Evolutionary conservation across 1,140 invertebrate genomes (phyloP), one percentile per base, ranked within the genome.

Genomic region (Eriosoma lanigerum): DNA sequence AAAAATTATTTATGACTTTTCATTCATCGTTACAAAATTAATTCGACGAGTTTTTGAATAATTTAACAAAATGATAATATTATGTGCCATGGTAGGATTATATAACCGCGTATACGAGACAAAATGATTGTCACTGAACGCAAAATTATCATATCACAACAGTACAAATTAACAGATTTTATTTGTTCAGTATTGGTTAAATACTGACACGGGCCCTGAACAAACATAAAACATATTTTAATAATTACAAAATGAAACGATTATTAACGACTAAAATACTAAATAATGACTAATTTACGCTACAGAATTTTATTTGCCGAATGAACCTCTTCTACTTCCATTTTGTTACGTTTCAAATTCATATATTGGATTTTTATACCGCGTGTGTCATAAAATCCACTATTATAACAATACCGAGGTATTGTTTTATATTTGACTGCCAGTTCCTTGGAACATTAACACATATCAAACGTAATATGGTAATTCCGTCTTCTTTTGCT

Each of bases 191-290:
- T 29, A 72, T 52, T 13, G 66, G 21, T 50, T 50, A 19, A 50
- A 50, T 9, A 15, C 38, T 26, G 32, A 12, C 32, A 52, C 13
- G 4, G 19, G 52, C 48, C 29, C 68, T 72, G 26, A 72, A n/a
- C 46, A 72, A 72, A 72, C 52, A 72, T 32, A 72, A 72, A 72
- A 50, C 68, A 72, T 72, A 72, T 72, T 72, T 72, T 29, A 38
- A 38, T 38, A 52, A 52, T 52, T 72, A 72, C 9, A 29, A 50
- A 68, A 32, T 32, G 15, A 29, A 66, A 44, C 21, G 15, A 26
- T 50, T 12, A 17, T n/a, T 19, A 72, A 72, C 68, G 17, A 52
- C 50, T 52, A 29, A 52, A 72, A 46, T 17, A 29, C 68, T 13
- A 3, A 10, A 52, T 72, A 38, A n/a, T 72, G 52, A 50, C 24